Conservation (phyloP, 35 echinoderm and acorn worm genomes). For the Amphiura filiformis region DNA sequence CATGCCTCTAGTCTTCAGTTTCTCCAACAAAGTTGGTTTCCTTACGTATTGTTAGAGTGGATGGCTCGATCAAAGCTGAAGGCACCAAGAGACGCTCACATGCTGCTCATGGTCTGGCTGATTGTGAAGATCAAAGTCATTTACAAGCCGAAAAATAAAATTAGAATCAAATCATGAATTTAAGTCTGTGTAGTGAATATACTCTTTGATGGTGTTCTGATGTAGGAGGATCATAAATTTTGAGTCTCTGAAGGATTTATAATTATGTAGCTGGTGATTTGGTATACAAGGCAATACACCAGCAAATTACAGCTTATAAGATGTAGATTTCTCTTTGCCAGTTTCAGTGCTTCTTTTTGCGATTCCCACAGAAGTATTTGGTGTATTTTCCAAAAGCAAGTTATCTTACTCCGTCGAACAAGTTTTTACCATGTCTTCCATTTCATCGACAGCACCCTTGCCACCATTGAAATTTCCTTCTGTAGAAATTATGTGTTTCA, state of each 20-base stretch:
- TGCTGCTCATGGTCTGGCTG: neutral
- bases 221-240: neutral
- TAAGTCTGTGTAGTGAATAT: neutral
- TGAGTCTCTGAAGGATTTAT: neutral
- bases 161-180: neutral
- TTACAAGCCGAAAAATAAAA: neutral
- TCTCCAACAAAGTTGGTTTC: no score
- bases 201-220: neutral
- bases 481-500: neutral
- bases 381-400: neutral
- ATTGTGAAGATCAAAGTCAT: neutral
- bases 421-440: neutral
- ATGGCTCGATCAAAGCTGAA: no score
- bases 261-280: neutral
- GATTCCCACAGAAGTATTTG: neutral
- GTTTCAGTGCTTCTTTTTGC: neutral
- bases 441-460: no score
- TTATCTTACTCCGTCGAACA: neutral
- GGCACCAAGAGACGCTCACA: no score
- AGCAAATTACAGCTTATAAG: neutral
- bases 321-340: neutral
- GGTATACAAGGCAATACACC: neutral
- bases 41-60: no score
- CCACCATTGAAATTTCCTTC: neutral
- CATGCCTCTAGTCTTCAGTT: no score